These are phyloP conservation scores for Tor tambroides DNA, from an alignment of 2,113 vertebrate species.

Conservation along the genomic window DNA sequence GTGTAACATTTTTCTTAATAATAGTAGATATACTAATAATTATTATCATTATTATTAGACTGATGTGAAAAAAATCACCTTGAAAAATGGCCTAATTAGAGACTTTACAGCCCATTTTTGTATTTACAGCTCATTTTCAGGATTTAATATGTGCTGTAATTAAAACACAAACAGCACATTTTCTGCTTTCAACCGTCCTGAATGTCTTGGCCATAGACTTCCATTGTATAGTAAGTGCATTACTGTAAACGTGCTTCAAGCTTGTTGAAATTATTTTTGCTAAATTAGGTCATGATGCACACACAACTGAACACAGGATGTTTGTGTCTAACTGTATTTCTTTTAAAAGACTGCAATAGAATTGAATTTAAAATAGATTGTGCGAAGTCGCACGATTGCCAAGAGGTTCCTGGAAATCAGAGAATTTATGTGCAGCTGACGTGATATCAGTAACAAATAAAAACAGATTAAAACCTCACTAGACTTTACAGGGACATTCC, in stretches of 20 bases:
- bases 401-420: neutral
- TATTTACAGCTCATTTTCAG: neutral
- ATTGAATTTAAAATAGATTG: neutral
- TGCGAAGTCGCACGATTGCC: neutral
- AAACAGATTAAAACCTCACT: neutral
- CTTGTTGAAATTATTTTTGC: neutral
- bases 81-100: neutral
- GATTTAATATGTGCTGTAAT: neutral
- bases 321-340: neutral
- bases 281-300: neutral
- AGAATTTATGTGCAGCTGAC: neutral
- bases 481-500: neutral
- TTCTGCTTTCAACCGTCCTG: neutral
- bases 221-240: neutral
- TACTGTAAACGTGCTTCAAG: neutral
- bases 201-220: neutral
- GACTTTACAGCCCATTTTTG: too few relatives aligned
- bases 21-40: too few relatives aligned
- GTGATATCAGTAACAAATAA: conserved; percentile 9
- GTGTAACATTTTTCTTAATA: too few relatives aligned
- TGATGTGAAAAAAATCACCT: neutral
- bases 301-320: neutral
- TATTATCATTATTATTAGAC: too few relatives aligned
- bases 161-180: neutral
- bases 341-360: neutral